Conservation (phyloP, 92 coral and sea anemone genomes). For the Parazoanthus swiftii region DNA sequence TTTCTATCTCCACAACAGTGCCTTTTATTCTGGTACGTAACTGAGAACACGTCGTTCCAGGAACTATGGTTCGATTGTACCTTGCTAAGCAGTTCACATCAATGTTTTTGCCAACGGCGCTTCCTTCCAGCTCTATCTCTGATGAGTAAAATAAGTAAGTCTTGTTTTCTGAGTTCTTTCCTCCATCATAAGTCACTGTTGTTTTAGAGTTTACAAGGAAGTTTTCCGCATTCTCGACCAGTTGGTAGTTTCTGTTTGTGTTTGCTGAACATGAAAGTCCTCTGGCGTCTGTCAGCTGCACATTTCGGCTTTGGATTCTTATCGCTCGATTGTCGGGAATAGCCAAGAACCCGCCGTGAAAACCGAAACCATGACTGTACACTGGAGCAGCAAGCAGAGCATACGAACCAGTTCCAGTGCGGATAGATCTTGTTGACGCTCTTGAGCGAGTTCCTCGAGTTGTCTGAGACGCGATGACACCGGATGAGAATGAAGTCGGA, state of each 20-base stretch:
- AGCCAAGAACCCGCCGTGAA: constrained; percentile 9
- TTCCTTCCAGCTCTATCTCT: background rate
- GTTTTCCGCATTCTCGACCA: background rate
- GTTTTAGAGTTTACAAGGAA: background rate
- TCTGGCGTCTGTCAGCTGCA: background rate
- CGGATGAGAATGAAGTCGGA: constrained; percentile 26
- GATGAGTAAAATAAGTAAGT: background rate
- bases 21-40: background rate
- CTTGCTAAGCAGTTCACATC: background rate
- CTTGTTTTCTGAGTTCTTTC: background rate
- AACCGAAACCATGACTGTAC: background rate
- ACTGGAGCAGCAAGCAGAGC: background rate
- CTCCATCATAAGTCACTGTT: background rate
- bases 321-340: constrained; percentile 8
- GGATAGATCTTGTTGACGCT: background rate
- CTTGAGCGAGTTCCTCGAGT: background rate
- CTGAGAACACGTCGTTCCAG: background rate
- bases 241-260: background rate
- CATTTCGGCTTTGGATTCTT: constrained; percentile 6
- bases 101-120: background rate
- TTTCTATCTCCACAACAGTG: background rate
- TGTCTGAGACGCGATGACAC: constrained; percentile 10
- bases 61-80: background rate
- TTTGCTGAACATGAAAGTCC: background rate
- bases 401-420: background rate